Conservation (phyloP, 2,888 invertebrate species). For the Rhaphigaster nebulosa region DNA sequence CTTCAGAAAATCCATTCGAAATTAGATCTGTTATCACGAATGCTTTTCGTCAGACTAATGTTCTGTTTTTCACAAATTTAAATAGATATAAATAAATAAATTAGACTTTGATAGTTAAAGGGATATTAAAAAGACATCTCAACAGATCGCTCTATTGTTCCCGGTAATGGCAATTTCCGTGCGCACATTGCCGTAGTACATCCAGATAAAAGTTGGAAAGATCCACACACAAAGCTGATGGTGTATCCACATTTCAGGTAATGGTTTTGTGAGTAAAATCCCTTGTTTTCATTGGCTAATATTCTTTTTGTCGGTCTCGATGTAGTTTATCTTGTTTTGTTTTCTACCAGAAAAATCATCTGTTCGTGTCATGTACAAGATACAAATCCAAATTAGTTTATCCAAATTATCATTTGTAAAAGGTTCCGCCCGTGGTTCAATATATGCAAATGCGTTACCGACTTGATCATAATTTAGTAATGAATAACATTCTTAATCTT, state of each 20-base stretch:
- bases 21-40: neutral
- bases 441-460: neutral
- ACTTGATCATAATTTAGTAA: neutral
- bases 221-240: constrained; percentile 13
- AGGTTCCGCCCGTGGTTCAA: no score
- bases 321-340: constrained; percentile 33
- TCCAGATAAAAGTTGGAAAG: neutral
- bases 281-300: constrained; percentile 6
- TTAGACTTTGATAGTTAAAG: neutral
- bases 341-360: neutral
- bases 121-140: neutral
- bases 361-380: neutral
- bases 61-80: neutral
- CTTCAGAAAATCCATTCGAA: neutral
- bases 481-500: no score
- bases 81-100: neutral
- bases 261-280: constrained; percentile 12
- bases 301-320: neutral
- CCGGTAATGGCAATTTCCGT: neutral
- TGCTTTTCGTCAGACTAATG: neutral
- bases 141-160: neutral
- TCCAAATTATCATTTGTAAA: neutral
- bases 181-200: neutral
- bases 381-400: neutral
- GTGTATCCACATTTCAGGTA: neutral